A percentile compares a stretch with the other conserved stretches of the same genome.
Evolutionary conservation across 2,113 vertebrate species (phyloP).

Genomic region (Nipponia nippon): DNA sequence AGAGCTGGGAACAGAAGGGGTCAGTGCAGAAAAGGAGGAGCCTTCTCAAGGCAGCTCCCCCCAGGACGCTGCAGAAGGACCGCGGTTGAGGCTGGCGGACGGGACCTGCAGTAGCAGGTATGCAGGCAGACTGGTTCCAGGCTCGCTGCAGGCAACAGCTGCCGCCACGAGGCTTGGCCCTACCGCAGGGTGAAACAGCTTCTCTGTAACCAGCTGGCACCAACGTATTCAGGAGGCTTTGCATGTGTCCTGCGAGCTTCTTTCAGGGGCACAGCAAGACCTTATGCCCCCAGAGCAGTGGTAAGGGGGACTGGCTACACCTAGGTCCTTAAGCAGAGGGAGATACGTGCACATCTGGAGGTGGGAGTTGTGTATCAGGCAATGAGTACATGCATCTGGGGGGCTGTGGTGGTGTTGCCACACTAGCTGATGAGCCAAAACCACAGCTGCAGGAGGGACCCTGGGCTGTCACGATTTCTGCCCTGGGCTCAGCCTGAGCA

Average conservation of each 20-base stretch:
- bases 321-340: background rate
- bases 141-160: background rate
- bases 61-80: background rate
- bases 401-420: background rate
- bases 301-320: background rate
- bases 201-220: background rate
- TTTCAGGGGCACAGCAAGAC: background rate
- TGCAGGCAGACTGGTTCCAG: conserved; percentile 25
- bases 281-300: background rate
- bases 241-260: background rate
- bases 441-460: background rate
- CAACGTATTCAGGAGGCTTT: background rate
- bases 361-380: background rate
- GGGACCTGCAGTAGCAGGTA: background rate
- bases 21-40: background rate
- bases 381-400: background rate
- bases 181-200: background rate
- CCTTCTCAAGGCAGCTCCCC: background rate
- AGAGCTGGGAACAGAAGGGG: background rate
- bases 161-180: accelerated
- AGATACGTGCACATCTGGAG: background rate
- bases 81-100: accelerated
- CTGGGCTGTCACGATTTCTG: background rate
- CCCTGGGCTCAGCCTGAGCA: background rate
- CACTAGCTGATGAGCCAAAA: background rate